Conservation (phyloP, 2,888 invertebrate species). For the Clunio marinus region DNA sequence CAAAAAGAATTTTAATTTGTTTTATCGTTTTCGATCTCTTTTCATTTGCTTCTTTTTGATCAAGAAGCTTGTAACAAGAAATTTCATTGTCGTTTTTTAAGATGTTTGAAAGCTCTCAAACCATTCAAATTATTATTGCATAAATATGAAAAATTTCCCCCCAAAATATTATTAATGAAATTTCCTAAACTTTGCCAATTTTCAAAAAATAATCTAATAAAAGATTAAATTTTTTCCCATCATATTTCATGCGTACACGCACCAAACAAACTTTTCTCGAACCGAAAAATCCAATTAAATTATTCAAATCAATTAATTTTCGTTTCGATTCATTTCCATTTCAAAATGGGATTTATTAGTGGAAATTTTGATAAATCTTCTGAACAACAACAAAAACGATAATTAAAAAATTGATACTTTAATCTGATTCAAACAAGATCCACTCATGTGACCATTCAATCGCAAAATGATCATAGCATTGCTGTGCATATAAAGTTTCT, state of each 20-base stretch:
- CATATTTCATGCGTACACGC: too few relatives aligned
- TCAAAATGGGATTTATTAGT: slow-evolving; percentile 11
- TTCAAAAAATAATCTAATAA: too few relatives aligned
- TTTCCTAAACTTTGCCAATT: too few relatives aligned
- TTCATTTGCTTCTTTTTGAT: too few relatives aligned
- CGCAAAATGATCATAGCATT: not conserved
- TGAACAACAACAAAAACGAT: not conserved
- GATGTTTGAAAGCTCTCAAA: too few relatives aligned
- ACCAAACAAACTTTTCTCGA: not conserved
- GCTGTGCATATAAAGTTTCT: not conserved
- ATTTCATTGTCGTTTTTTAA: too few relatives aligned
- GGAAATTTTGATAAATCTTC: slow-evolving; percentile 5
- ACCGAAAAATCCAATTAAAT: slow-evolving; percentile 32
- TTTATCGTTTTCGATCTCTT: not conserved
- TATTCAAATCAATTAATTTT: slow-evolving; percentile 36
- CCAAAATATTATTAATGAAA: too few relatives aligned
- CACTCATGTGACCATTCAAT: slow-evolving; percentile 17
- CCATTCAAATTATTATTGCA: too few relatives aligned
- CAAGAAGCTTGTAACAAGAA: too few relatives aligned
- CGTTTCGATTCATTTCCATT: slow-evolving; percentile 20
- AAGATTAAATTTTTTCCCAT: too few relatives aligned
- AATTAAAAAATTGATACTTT: slow-evolving; percentile 12
- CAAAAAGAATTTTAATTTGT: slow-evolving; percentile 10
- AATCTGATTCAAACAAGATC: slow-evolving; percentile 1
- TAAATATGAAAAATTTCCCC: too few relatives aligned